Conservation (phyloP, 2,888 invertebrate species). For the Temnothorax unifasciatus region DNA sequence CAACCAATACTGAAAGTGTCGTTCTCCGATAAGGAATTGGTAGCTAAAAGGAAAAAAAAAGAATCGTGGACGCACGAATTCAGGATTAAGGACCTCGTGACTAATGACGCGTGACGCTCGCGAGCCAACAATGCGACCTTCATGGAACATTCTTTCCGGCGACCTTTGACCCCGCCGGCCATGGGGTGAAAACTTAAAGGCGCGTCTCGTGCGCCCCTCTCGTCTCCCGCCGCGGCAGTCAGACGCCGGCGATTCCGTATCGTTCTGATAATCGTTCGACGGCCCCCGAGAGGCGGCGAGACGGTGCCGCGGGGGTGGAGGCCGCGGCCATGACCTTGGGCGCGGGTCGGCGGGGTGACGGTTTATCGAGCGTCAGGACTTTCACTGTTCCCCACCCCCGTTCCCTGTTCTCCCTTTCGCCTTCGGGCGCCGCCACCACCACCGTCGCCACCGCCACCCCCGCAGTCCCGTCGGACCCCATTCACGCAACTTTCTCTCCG, state of each 20-base stretch:
- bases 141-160: conserved; percentile 35
- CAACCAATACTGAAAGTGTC: neutral
- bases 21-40: neutral
- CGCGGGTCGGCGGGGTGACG: conserved; percentile 66
- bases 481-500: conserved; percentile 77
- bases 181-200: conserved; percentile 57
- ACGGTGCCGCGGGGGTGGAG: conserved; percentile 71
- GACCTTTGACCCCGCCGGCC: conserved; percentile 72
- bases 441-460: conserved; percentile 53
- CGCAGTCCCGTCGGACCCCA: conserved; percentile 78
- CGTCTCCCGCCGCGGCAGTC: conserved; percentile 52
- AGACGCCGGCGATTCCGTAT: conserved; percentile 79
- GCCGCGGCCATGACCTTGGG: conserved; percentile 85
- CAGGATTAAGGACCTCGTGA: conserved; percentile 21
- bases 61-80: neutral
- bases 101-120: conserved; percentile 23
- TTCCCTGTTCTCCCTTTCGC: conserved; percentile 81
- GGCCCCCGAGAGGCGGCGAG: conserved; percentile 67
- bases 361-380: conserved; percentile 85
- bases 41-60: neutral
- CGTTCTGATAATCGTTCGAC: conserved; percentile 80
- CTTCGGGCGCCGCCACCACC: conserved; percentile 46
- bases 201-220: conserved; percentile 25
- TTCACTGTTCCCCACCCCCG: conserved; percentile 78
- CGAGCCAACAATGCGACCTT: conserved; percentile 43